Evolutionary conservation across 2,113 vertebrate genomes (phyloP).

Genomic region (Rhabdornis inornatus): DNA sequence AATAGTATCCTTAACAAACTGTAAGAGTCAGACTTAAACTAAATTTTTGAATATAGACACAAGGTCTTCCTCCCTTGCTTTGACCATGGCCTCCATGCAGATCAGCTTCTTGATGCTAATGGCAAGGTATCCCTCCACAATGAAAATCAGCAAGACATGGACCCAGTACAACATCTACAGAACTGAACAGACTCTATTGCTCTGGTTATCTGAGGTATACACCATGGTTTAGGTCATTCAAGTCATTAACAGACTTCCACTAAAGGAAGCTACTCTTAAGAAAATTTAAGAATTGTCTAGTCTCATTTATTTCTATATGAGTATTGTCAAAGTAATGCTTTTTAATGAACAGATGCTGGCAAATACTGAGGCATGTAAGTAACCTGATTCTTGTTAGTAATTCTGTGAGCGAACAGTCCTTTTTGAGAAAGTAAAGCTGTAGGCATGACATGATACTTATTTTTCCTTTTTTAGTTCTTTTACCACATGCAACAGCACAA

Average conservation of each 20-base stretch:
- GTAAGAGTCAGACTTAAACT: not conserved
- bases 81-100: not conserved
- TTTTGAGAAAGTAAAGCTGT: not conserved
- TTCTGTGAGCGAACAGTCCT: not conserved
- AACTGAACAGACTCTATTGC: not conserved
- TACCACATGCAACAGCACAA: not conserved
- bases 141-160: not conserved
- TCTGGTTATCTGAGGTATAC: not conserved
- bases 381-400: not conserved
- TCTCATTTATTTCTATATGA: not conserved
- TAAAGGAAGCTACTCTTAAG: not conserved
- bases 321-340: not conserved
- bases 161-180: not conserved
- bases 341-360: not conserved
- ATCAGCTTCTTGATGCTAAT: not conserved
- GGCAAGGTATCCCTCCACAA: not conserved
- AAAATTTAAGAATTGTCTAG: not conserved
- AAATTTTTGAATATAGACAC: not conserved
- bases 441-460: not conserved
- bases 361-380: not conserved
- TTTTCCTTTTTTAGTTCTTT: not conserved
- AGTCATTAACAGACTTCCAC: not conserved
- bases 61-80: not conserved
- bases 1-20: not conserved
- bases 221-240: not conserved